A percentile compares a stretch with the other conserved stretches of the same genome.
Evolutionary conservation across 35 echinoderm and acorn worm species (phyloP).

Genomic region (Diadema setosum): DNA sequence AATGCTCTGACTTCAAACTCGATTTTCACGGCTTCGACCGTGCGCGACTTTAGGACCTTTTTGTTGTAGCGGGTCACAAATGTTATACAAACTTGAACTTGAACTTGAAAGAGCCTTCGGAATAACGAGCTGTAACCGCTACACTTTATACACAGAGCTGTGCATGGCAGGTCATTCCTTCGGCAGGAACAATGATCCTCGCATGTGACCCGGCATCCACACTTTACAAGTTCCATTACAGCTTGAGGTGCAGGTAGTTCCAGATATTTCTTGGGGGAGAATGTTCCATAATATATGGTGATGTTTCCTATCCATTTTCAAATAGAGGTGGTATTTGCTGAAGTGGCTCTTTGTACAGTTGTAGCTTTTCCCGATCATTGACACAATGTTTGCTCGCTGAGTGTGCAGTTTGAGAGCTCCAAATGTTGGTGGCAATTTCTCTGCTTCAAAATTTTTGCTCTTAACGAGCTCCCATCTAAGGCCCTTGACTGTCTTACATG

Average conservation of each 20-base stretch:
- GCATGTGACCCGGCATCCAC: not conserved
- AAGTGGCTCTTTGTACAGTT: no score
- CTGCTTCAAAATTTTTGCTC: slow-evolving; percentile 32
- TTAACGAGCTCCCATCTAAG: slow-evolving; percentile 48
- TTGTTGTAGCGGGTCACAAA: no score
- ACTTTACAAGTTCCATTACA: slow-evolving; percentile 9
- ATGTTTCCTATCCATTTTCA: no score
- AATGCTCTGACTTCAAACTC: no score
- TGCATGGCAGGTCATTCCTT: not conserved
- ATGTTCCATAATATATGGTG: not conserved
- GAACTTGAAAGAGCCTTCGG: no score
- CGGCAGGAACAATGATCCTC: not conserved
- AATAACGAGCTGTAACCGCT: no score
- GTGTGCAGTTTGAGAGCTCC: slow-evolving; percentile 31
- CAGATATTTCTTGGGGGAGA: not conserved
- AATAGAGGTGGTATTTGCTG: no score
- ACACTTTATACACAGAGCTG: not conserved
- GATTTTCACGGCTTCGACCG: no score
- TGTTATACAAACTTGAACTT: no score
- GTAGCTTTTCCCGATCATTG: not conserved
- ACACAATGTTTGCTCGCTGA: slow-evolving; percentile 36
- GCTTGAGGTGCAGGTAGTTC: not conserved
- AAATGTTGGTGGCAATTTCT: slow-evolving; percentile 35
- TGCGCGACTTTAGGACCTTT: no score
- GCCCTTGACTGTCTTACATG: slow-evolving; percentile 35